Evolutionary conservation across 2,888 invertebrate genomes (phyloP).

Genomic region (Pristionchus japonicus): DNA sequence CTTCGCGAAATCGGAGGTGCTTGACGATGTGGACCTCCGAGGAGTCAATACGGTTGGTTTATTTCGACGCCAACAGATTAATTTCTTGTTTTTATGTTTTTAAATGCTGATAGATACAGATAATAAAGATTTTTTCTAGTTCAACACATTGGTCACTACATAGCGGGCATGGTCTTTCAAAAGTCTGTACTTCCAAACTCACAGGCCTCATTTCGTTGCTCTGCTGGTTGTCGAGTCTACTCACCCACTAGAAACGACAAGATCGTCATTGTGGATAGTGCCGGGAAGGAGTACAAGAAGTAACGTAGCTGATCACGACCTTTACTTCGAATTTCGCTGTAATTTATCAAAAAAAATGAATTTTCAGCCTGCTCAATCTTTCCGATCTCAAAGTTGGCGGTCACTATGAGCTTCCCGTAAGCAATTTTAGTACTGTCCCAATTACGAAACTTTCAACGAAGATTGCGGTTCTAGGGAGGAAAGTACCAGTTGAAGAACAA

Average conservation of each 20-base stretch:
- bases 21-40: background rate
- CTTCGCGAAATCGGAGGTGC: background rate
- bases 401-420: background rate
- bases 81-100: background rate
- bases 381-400: background rate
- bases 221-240: background rate
- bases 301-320: background rate
- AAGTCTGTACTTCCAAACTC: too few species aligned
- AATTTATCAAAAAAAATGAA: too few species aligned
- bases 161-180: too few species aligned
- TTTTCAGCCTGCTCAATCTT: background rate
- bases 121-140: too few species aligned
- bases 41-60: background rate
- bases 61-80: background rate
- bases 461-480: background rate
- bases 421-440: too few species aligned
- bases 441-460: too few species aligned
- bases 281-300: background rate
- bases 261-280: background rate
- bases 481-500: background rate
- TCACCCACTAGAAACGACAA: background rate
- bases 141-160: too few species aligned
- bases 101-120: too few species aligned
- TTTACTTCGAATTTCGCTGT: background rate
- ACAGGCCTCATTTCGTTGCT: background rate